phyloP scores from a whole-genome alignment of 2,888 invertebrate species.

The Sphaerophoria rueppellii region DNA sequence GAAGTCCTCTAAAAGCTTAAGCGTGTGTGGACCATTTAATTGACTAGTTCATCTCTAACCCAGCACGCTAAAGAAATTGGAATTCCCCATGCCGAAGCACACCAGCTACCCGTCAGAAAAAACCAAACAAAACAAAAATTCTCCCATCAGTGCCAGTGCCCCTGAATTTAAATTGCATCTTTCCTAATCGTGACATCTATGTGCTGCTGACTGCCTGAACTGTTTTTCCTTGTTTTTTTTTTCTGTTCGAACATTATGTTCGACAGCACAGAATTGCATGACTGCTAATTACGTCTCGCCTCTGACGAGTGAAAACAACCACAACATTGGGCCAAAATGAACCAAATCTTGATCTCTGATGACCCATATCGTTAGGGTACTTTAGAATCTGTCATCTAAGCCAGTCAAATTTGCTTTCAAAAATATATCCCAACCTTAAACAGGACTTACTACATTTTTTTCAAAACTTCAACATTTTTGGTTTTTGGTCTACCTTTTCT shows the following conservation, averaged over 20 bases:
- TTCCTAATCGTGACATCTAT: conserved; percentile 50
- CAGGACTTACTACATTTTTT: too few relatives aligned
- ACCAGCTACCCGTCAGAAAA: background rate
- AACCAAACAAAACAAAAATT: background rate
- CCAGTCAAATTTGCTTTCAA: too few relatives aligned
- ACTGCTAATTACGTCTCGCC: conserved; percentile 26
- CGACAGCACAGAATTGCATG: conserved; percentile 30
- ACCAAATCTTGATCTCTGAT: background rate
- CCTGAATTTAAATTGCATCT: conserved; percentile 24
- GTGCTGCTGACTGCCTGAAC: background rate
- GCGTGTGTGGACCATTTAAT: conserved; percentile 28
- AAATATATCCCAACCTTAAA: too few relatives aligned
- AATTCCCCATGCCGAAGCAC: background rate
- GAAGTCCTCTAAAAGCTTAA: conserved; percentile 49
- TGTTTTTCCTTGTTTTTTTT: background rate
- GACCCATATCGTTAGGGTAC: background rate
- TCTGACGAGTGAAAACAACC: conserved; percentile 5
- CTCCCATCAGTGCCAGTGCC: conserved; percentile 29
- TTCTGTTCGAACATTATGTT: conserved; percentile 17
- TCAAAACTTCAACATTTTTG: too few relatives aligned
- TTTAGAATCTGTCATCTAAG: too few relatives aligned
- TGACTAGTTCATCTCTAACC: conserved; percentile 7
- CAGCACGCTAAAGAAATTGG: background rate
- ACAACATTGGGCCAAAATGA: background rate
- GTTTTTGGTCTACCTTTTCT: background rate